Base-by-base conservation (phyloP, 2,797 vertebrate genomes). In the Austrolebias charrua region DNA sequence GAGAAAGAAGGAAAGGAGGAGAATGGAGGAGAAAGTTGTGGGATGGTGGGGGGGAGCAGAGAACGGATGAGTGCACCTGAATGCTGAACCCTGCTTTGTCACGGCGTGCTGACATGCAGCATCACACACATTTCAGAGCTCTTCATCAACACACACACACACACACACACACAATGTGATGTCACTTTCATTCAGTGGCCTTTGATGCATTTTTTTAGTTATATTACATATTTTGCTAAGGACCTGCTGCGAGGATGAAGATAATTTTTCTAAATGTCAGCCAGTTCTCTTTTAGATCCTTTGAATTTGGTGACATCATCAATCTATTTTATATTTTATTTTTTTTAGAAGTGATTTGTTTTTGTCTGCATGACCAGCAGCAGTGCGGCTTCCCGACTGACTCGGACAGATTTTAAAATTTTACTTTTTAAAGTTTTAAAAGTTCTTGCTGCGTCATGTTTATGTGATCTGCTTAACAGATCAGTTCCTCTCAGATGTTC, bases 31-130 rank as follows among this genome's bases (percentile, higher is more conserved):
- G 24, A 24, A 24, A 24, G 24, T 24, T 24, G 24, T 24, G 24
- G 24, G 24, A 24, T 24, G 24, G 24, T 1, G 24, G 24, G 24
- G 13, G 24, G 75, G 77, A 79, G 80, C 63, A 24, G 59, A 54
- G 28, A 75, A 89, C 59, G 86, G 82, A 68, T 72, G 80, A 85
- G 46, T 80, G 85, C 62, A 24, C 52, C 53, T 90, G 83, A 89
- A 90, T 89, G 82, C 71, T n/a, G 79, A 74, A n/a, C n/a, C n/a
- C n/a, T n/a, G n/a, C n/a, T n/a, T n/a, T n/a, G n/a, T n/a, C n/a
- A n/a, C n/a, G 78, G 75, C 78, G 60, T 78, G 86, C 80, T 81
- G 87, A 87, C 80, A 81, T 77, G 57, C 78, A 84, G 83, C 77
- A 84, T 87, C 31, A 14, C 45, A 16, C 56, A 48, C 56, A 58